Evolutionary conservation across 2,113 vertebrate genomes (phyloP).

Genomic region (Corvus moneduloides): DNA sequence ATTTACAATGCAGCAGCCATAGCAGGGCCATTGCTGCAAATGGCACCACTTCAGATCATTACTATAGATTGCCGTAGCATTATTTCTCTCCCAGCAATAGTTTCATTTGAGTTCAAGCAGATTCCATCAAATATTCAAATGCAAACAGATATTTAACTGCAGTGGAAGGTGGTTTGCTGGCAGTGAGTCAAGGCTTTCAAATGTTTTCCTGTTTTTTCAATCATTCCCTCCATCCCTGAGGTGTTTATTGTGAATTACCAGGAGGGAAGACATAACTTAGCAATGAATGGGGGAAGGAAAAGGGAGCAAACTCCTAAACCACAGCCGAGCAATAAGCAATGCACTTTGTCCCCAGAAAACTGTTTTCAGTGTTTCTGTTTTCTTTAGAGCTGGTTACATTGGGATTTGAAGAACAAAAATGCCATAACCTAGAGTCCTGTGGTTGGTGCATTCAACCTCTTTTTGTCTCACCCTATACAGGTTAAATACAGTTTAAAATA

Average conservation of each 20-base stretch:
- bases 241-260: neutral
- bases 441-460: neutral
- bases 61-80: neutral
- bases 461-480: neutral
- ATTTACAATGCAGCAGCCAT: neutral
- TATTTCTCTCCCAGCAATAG: conserved; percentile 12
- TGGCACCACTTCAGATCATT: neutral
- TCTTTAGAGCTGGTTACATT: conserved; percentile 11
- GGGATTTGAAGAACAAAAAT: conserved; percentile 16
- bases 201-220: neutral
- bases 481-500: conserved; percentile 33
- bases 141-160: neutral
- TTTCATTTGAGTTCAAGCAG: neutral
- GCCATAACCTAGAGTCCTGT: neutral
- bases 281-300: neutral
- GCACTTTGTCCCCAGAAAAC: neutral
- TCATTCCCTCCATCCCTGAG: neutral
- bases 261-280: neutral
- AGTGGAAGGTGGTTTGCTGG: neutral
- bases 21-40: neutral
- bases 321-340: neutral
- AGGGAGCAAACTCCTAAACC: neutral
- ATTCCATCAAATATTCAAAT: conserved; percentile 36
- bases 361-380: neutral
- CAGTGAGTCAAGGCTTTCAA: neutral